Evolutionary conservation across 2,113 vertebrate genomes (phyloP).

Genomic region (Hippoglossus stenolepis): DNA sequence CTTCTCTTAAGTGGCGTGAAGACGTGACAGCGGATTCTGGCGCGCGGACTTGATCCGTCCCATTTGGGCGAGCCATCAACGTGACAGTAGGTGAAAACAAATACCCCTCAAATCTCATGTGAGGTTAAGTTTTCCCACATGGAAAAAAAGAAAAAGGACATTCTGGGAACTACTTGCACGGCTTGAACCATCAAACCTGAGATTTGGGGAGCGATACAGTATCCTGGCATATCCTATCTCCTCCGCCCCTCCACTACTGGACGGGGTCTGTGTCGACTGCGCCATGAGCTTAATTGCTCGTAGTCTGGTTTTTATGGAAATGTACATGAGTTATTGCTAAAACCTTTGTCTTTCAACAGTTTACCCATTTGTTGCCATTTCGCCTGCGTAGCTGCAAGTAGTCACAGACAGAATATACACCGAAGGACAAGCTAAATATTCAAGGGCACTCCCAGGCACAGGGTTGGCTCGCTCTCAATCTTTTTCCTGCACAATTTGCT

Average conservation of each 20-base stretch:
- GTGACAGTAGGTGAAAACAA: slow-evolving; percentile 67
- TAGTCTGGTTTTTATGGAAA: slow-evolving; percentile 58
- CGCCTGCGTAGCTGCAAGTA: slow-evolving; percentile 35
- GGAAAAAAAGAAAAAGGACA: slow-evolving; percentile 34
- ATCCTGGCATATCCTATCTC: slow-evolving; percentile 31
- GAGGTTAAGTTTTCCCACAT: slow-evolving; percentile 66
- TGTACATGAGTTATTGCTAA: slow-evolving; percentile 22
- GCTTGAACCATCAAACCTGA: slow-evolving; percentile 59
- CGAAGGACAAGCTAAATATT: slow-evolving; percentile 11
- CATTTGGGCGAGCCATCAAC: slow-evolving; percentile 50
- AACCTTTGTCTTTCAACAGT: slow-evolving; percentile 44
- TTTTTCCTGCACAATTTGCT: slow-evolving; percentile 55
- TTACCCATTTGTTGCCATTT: slow-evolving; percentile 23
- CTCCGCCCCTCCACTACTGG: slow-evolving; percentile 28
- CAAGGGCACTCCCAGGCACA: slow-evolving; percentile 36
- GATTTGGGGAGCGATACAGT: slow-evolving; percentile 44
- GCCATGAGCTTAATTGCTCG: slow-evolving; percentile 25
- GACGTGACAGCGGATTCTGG: slow-evolving; percentile 57
- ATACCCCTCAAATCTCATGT: slow-evolving; percentile 45
- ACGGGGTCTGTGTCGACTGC: slow-evolving; percentile 10
- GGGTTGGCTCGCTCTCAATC: slow-evolving; percentile 30
- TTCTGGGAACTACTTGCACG: slow-evolving; percentile 50
- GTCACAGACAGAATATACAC: slow-evolving; percentile 24
- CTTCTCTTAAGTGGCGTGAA: slow-evolving; percentile 53
- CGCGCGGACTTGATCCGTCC: slow-evolving; percentile 16